Conservation (phyloP, 2,113 vertebrate species). For the Vulpes lagopus region DNA sequence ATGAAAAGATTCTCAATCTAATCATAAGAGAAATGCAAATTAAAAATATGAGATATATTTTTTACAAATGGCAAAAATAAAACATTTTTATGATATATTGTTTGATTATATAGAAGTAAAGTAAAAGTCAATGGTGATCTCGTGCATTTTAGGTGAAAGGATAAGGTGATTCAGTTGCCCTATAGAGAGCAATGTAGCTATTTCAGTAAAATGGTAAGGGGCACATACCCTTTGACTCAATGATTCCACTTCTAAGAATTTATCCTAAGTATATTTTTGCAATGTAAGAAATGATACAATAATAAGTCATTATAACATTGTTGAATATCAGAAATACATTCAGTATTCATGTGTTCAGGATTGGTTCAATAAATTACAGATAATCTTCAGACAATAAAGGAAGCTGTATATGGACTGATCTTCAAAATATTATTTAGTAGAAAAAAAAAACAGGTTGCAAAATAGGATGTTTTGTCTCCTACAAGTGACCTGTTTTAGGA, state of each 20-base stretch:
- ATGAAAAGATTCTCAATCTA: slow-evolving; percentile 6
- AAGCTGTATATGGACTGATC: neutral
- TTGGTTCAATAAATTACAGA: slow-evolving; percentile 43
- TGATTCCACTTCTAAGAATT: slow-evolving; percentile 30
- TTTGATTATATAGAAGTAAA: slow-evolving; percentile 38
- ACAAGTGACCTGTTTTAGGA: neutral
- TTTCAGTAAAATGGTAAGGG: slow-evolving; percentile 47
- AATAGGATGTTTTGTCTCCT: neutral
- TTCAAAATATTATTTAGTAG: neutral
- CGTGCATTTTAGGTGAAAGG: neutral
- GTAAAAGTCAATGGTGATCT: neutral
- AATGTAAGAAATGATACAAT: neutral
- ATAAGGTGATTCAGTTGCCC: neutral
- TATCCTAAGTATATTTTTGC: slow-evolving; percentile 14
- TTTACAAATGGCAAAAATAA: neutral
- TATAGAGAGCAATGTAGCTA: neutral
- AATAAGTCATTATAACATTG: neutral
- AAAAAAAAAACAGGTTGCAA: neutral
- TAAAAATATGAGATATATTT: neutral
- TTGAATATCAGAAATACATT: slow-evolving; percentile 12
- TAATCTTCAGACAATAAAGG: neutral
- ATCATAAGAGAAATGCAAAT: slow-evolving; percentile 15
- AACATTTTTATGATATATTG: neutral
- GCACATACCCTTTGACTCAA: neutral
- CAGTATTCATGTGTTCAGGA: slow-evolving; percentile 27